Evolutionary conservation across 1,140 invertebrate species (phyloP).

Genomic region (Hylaeus anthracinus): DNA sequence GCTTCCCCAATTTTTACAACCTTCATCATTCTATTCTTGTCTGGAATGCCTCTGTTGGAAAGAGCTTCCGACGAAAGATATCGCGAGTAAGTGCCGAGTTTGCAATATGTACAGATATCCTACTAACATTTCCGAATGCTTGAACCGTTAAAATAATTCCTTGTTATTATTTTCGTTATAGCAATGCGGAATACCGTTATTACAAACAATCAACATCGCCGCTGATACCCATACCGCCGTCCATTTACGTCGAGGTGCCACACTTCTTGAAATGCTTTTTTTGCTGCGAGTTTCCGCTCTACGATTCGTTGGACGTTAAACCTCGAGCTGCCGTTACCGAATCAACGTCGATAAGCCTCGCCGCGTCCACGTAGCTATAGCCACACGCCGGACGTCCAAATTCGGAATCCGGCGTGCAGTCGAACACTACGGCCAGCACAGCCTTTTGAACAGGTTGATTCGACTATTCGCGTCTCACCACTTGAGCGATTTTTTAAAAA

Average conservation of each 20-base stretch:
- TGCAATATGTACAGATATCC: background rate
- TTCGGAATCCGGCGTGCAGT: conserved; percentile 75
- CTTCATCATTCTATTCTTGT: conserved; percentile 93
- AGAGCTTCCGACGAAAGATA: conserved; percentile 93
- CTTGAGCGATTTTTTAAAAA: background rate
- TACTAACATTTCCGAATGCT: background rate
- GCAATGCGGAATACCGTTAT: conserved; percentile 90
- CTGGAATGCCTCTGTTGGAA: conserved; percentile 92
- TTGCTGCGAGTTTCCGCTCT: conserved; percentile 94
- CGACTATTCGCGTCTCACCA: background rate
- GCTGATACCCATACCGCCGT: conserved; percentile 91
- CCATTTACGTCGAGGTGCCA: conserved; percentile 91
- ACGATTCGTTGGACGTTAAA: conserved; percentile 88
- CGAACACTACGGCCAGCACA: conserved; percentile 61
- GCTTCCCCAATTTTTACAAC: conserved; percentile 94
- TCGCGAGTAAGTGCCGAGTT: conserved; percentile 85
- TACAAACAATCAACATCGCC: conserved; percentile 94
- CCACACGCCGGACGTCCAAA: conserved; percentile 80
- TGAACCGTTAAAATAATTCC: background rate
- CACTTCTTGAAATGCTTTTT: conserved; percentile 89
- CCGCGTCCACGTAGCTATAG: conserved; percentile 89
- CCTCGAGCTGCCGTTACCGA: conserved; percentile 86
- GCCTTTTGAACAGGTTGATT: conserved; percentile 42
- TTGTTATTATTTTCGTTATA: conserved; percentile 74
- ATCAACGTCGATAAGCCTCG: conserved; percentile 87